Evolutionary conservation across 2,113 vertebrate species (phyloP).

Genomic region (Prunella fulvescens): DNA sequence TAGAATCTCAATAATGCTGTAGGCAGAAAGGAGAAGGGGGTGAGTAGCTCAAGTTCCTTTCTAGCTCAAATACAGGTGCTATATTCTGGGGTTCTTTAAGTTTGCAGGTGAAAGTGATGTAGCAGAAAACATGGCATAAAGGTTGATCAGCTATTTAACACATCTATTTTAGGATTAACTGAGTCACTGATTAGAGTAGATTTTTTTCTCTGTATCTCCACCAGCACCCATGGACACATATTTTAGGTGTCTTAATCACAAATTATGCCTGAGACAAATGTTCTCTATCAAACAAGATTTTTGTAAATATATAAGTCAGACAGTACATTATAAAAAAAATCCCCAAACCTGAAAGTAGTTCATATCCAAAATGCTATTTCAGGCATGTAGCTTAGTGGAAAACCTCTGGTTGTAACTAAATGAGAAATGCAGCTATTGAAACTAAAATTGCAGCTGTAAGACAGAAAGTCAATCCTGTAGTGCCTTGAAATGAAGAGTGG

Average conservation of each 20-base stretch:
- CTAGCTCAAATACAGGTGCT: neutral
- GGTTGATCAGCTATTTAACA: neutral
- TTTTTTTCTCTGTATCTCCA: neutral
- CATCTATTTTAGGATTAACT: neutral
- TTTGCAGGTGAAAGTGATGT: neutral
- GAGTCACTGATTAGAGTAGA: neutral
- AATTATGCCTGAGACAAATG: neutral
- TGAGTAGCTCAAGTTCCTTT: neutral
- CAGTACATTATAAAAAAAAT: neutral
- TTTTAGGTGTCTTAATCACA: neutral
- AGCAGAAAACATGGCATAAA: neutral
- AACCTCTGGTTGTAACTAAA: neutral
- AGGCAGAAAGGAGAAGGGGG: neutral
- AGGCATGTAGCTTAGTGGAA: neutral
- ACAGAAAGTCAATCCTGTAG: neutral
- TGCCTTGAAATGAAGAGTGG: neutral
- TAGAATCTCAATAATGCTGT: neutral
- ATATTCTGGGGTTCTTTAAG: neutral
- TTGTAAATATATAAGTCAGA: neutral
- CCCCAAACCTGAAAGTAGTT: fast-evolving
- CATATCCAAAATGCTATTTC: neutral
- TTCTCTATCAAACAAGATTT: neutral
- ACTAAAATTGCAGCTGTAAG: neutral
- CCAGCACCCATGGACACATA: neutral
- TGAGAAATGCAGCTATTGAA: neutral